These are phyloP conservation scores for Pagetopsis macropterus DNA, from an alignment of 2,797 vertebrate species.

Conservation along the genomic window DNA sequence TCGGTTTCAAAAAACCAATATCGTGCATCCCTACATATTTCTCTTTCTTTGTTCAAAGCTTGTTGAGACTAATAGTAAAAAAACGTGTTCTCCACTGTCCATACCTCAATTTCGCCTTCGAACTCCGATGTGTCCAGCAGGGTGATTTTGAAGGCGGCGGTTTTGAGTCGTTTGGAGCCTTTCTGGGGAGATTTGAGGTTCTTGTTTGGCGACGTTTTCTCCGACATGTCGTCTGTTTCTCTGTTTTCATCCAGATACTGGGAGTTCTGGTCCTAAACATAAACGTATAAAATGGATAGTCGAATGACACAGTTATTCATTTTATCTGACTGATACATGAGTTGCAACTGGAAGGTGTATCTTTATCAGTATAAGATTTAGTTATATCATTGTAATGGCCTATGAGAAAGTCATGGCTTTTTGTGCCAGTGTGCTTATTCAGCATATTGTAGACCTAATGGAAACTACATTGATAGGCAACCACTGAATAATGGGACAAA, in stretches of 20 bases:
- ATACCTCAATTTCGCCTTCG: conserved; percentile 93
- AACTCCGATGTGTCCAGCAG: conserved; percentile 92
- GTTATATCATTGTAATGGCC: not conserved
- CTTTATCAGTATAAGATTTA: not conserved
- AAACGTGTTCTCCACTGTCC: conserved; percentile 30
- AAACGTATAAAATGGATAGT: conserved; percentile 6
- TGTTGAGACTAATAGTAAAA: conserved; percentile 24
- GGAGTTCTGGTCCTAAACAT: conserved; percentile 76
- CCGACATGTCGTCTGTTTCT: conserved; percentile 90
- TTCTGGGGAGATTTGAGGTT: conserved; percentile 95
- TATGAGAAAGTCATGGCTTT: conserved; percentile 3
- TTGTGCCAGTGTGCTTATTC: conserved; percentile 2
- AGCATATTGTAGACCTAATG: not conserved
- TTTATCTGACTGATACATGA: not conserved
- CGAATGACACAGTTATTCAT: not conserved
- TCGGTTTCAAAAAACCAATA: too few relatives aligned
- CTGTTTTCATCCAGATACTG: conserved; percentile 84
- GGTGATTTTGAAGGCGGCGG: conserved; percentile 89
- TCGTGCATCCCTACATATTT: too few relatives aligned
- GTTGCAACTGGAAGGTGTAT: not conserved
- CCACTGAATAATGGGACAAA: conserved; percentile 7
- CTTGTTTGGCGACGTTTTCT: conserved; percentile 93
- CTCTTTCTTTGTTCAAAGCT: conserved; percentile 36
- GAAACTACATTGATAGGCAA: not conserved
- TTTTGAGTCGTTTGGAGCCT: conserved; percentile 92